Conservation (phyloP, 2,797 vertebrate genomes). For the Rhinella marina region DNA sequence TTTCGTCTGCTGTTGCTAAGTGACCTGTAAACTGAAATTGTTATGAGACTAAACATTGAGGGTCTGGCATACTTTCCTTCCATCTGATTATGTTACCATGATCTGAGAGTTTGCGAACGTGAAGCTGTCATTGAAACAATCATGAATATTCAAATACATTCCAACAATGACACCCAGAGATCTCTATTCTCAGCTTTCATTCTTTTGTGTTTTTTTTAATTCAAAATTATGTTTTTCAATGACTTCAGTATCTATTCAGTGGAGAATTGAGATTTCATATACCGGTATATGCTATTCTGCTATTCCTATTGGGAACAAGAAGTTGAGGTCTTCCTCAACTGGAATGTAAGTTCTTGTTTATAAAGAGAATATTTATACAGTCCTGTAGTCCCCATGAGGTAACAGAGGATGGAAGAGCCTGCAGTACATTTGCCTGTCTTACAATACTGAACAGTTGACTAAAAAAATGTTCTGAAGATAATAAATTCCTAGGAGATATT, state of each 20-base stretch:
- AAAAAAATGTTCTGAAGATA: constrained; percentile 17
- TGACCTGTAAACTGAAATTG: constrained; percentile 26
- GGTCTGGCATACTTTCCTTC: constrained; percentile 41
- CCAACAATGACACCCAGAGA: constrained; percentile 5
- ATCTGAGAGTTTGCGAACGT: constrained; percentile 18
- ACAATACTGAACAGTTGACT: constrained; percentile 6
- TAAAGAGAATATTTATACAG: constrained; percentile 42
- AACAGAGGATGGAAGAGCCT: constrained; percentile 11
- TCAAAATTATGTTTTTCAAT: constrained; percentile 12
- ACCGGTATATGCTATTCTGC: not conserved
- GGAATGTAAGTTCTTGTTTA: constrained; percentile 28
- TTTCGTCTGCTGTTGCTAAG: constrained; percentile 45
- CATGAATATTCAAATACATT: constrained; percentile 44
- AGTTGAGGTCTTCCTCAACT: constrained; percentile 13
- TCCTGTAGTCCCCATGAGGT: constrained; percentile 27
- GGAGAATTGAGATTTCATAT: not conserved
- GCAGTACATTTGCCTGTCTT: constrained; percentile 23
- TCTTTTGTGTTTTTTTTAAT: not conserved
- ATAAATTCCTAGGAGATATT: constrained; percentile 1
- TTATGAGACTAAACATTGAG: constrained; percentile 47
- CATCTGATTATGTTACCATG: constrained; percentile 47
- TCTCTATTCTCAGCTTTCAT: constrained; percentile 1
- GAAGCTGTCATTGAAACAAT: constrained; percentile 16
- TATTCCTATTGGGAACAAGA: not conserved
- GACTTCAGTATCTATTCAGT: not conserved